Evolutionary conservation across 2,113 vertebrate genomes (phyloP).

Genomic region (Microcebus tavaratra): DNA sequence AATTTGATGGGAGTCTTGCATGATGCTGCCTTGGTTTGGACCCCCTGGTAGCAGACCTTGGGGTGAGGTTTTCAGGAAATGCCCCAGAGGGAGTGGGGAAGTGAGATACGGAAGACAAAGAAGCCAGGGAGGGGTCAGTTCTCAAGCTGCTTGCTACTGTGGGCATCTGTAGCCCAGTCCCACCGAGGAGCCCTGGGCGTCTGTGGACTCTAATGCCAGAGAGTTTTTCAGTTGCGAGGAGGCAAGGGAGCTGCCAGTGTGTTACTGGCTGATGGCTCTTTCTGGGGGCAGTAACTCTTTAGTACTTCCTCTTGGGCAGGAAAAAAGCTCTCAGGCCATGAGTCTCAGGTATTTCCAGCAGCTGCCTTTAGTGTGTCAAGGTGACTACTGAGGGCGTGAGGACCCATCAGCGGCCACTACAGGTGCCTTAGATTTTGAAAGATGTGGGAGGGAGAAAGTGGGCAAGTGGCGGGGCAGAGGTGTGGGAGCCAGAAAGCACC

Average conservation of each 20-base stretch:
- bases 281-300: background rate
- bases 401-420: background rate
- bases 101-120: background rate
- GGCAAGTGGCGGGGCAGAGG: background rate
- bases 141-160: background rate
- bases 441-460: background rate
- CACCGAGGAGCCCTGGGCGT: background rate
- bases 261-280: background rate
- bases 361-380: background rate
- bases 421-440: background rate
- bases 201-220: background rate
- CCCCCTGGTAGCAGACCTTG: background rate
- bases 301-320: background rate
- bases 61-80: background rate
- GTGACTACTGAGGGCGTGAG: background rate
- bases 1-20: background rate
- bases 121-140: background rate
- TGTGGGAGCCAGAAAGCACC: background rate
- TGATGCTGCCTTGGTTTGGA: background rate
- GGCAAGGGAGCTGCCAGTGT: background rate
- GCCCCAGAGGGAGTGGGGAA: background rate
- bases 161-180: background rate
- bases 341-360: background rate
- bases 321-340: background rate
- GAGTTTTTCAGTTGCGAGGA: background rate